Percentiles rank a stretch among this genome's conserved stretches.
Conservation (phyloP, 2,797 vertebrate species). For the Sebastes diploproa region DNA sequence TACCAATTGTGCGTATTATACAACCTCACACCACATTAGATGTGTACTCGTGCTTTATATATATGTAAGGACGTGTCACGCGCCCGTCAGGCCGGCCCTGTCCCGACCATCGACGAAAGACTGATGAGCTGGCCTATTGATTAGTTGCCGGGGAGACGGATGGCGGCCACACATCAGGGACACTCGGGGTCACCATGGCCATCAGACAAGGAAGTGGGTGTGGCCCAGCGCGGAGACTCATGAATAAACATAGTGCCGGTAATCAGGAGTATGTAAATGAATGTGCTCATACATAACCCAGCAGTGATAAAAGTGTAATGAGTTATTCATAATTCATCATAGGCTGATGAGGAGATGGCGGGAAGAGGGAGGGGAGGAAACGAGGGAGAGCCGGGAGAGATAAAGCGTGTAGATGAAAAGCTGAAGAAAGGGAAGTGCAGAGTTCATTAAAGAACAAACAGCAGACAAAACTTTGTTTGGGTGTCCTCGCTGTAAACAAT, state of each 20-base stretch:
- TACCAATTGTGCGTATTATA: neutral
- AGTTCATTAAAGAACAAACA: constrained; percentile 46
- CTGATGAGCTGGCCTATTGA: constrained; percentile 96
- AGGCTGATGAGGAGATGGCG: constrained; percentile 56
- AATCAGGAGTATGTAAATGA: constrained; percentile 81
- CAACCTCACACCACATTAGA: neutral
- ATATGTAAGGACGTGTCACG: constrained; percentile 42
- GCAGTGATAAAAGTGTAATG: constrained; percentile 76
- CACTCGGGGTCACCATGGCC: constrained; percentile 87
- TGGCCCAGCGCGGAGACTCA: constrained; percentile 53
- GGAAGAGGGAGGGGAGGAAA: constrained; percentile 16
- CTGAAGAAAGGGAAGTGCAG: constrained; percentile 41
- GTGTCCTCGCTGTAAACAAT: neutral
- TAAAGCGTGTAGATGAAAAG: constrained; percentile 36
- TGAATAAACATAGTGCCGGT: constrained; percentile 78
- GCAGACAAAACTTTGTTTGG: constrained; percentile 45
- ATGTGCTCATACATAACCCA: constrained; percentile 77
- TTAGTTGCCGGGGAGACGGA: constrained; percentile 95
- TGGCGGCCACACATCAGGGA: constrained; percentile 93
- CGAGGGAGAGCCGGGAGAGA: constrained; percentile 21
- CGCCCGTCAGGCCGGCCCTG: constrained; percentile 41
- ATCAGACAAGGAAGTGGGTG: constrained; percentile 82
- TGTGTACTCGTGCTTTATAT: neutral
- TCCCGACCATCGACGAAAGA: constrained; percentile 76
- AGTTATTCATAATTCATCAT: constrained; percentile 81